phyloP scores from a whole-genome alignment of 37 sponge, comb jelly and placozoan genomes.

The Cliona cf. orientalis region DNA sequence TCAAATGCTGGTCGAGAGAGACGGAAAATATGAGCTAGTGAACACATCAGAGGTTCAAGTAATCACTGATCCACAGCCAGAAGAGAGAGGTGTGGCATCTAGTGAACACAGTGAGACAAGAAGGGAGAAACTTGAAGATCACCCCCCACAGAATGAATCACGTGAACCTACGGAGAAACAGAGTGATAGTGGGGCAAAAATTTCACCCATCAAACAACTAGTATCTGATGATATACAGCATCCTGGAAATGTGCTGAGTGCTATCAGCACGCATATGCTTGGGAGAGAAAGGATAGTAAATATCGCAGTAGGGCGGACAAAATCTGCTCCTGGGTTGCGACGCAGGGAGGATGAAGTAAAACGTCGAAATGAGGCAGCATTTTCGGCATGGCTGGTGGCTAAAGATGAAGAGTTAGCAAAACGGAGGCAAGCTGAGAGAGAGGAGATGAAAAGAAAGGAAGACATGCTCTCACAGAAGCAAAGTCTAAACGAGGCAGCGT shows the following conservation, averaged over 20 bases:
- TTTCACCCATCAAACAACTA: neutral
- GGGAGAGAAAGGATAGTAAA: neutral
- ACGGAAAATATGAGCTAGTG: constrained; percentile 71
- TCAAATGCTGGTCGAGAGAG: constrained; percentile 64
- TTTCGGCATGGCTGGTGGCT: constrained; percentile 45
- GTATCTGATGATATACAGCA: neutral
- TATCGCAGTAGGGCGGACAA: neutral
- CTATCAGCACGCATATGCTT: neutral
- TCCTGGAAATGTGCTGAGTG: too few species aligned
- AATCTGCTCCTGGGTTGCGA: constrained; percentile 13
- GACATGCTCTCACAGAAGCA: constrained; percentile 11
- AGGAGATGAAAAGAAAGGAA: neutral
- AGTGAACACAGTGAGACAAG: too few species aligned
- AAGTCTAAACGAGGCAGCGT: constrained; percentile 29
- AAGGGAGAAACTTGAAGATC: neutral
- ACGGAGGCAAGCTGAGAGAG: neutral
- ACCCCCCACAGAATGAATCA: too few species aligned
- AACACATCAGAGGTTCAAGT: constrained; percentile 54
- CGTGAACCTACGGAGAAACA: neutral
- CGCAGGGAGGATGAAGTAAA: neutral
- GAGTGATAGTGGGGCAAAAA: neutral
- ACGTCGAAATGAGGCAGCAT: constrained; percentile 52
- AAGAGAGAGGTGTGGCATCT: neutral
- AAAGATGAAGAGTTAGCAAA: constrained; percentile 32
- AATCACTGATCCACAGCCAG: neutral